Percentiles rank a stretch among this genome's conserved stretches.
Conservation (phyloP, 2,888 invertebrate genomes). For the Eumacrocentrus americanus region DNA sequence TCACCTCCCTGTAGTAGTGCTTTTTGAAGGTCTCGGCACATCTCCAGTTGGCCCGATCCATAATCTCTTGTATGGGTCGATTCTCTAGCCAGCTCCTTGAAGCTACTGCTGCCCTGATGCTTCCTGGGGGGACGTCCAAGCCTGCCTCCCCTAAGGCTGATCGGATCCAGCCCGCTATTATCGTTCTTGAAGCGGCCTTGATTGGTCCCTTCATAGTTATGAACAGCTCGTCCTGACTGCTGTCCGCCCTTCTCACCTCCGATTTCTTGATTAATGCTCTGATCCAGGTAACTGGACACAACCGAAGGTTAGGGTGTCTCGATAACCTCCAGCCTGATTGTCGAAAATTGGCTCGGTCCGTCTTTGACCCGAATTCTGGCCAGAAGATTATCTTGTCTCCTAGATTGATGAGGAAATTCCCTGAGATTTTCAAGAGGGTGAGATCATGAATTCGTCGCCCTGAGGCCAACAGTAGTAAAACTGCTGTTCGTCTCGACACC, state of each 20-base stretch:
- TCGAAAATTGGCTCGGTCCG: constrained; percentile 33
- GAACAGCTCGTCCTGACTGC: constrained; percentile 25
- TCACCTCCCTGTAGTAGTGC: constrained; percentile 16
- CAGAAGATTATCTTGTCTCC: constrained; percentile 37
- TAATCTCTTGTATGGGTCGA: constrained; percentile 17
- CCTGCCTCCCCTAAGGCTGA: constrained; percentile 34
- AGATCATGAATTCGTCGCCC: constrained; percentile 37
- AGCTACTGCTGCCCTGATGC: constrained; percentile 37
- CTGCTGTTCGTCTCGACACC: constrained; percentile 34
- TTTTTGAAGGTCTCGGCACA: constrained; percentile 24
- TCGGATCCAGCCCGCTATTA: constrained; percentile 34
- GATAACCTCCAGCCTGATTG: constrained; percentile 37
- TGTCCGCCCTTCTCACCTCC: constrained; percentile 25
- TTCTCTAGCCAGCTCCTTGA: constrained; percentile 18
- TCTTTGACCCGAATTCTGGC: constrained; percentile 38
- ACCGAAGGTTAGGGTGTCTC: constrained; percentile 32
- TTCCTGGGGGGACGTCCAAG: constrained; percentile 33
- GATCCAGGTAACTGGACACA: constrained; percentile 33
- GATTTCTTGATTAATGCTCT: constrained; percentile 29
- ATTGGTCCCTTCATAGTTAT: constrained; percentile 28
- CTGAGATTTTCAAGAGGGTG: constrained; percentile 33
- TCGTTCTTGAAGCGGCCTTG: constrained; percentile 32
- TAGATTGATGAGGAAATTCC: constrained; percentile 24
- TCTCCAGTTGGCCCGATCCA: constrained; percentile 25
- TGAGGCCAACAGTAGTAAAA: constrained; percentile 32